Conservation (phyloP, 2,113 vertebrate species). For the Corythornis madagascariensis region DNA sequence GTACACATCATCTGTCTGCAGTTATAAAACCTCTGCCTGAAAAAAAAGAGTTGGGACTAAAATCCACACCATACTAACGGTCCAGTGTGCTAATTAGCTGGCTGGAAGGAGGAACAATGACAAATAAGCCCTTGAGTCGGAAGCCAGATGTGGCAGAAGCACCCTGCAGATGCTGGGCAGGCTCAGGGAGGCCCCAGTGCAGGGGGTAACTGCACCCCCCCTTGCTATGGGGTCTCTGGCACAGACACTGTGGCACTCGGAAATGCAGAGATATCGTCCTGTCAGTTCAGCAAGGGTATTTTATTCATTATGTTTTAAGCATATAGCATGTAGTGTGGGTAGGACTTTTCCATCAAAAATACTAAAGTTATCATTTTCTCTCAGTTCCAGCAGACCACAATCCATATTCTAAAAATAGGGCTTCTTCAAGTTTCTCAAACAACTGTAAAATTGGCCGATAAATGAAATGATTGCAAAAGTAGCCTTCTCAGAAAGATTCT, state of each 20-base stretch:
- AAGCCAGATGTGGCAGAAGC: conserved; percentile 16
- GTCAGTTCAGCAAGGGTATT: not conserved
- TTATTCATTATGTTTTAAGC: not conserved
- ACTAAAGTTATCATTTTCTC: not conserved
- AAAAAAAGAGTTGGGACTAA: not conserved
- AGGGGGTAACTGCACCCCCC: not conserved
- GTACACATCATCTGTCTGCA: not conserved
- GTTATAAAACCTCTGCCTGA: not conserved
- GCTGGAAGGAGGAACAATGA: not conserved
- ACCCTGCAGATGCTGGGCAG: not conserved
- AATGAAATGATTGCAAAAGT: not conserved
- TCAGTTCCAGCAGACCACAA: not conserved
- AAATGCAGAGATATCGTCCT: not conserved
- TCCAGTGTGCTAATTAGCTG: not conserved
- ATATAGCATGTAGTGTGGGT: not conserved
- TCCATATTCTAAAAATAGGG: not conserved
- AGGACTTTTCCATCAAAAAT: not conserved
- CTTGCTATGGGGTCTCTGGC: not conserved
- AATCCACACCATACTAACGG: not conserved
- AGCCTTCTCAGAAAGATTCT: not conserved
- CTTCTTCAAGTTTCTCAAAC: not conserved
- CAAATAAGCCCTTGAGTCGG: not conserved
- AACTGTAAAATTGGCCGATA: not conserved
- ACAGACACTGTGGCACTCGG: not conserved
- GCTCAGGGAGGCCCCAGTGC: not conserved